A percentile compares a stretch with the other conserved stretches of the same genome.
Conservation (phyloP, 2,888 invertebrate species). For the Parnassius mnemosyne region DNA sequence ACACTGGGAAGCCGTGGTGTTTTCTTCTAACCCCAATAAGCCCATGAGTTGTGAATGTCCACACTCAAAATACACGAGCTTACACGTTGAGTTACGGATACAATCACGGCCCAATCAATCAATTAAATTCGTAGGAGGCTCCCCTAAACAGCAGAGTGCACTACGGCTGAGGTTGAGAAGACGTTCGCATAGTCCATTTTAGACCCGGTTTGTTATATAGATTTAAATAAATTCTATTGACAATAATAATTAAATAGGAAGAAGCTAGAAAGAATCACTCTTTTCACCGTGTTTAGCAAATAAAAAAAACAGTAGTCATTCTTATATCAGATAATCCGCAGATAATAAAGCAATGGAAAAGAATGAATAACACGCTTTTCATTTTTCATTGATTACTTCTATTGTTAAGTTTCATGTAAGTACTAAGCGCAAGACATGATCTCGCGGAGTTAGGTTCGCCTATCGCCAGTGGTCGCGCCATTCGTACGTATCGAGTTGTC, state of each 20-base stretch:
- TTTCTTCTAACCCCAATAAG: no score
- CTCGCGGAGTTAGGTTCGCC: constrained; percentile 15
- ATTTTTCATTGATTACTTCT: constrained; percentile 12
- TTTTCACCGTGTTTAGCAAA: not conserved
- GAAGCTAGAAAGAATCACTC: not conserved
- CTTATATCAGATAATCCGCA: not conserved
- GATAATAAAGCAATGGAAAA: constrained; percentile 5
- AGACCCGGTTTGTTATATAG: not conserved
- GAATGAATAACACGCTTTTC: constrained; percentile 13
- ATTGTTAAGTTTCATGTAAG: constrained; percentile 22
- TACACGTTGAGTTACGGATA: no score
- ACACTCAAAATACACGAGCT: no score
- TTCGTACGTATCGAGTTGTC: constrained; percentile 52
- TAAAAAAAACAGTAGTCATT: not conserved
- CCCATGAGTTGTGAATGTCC: no score
- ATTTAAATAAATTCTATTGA: no score
- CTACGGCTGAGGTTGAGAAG: no score
- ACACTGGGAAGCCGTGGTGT: no score
- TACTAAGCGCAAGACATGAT: constrained; percentile 19
- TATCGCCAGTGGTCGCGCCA: constrained; percentile 36
- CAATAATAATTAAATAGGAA: not conserved
- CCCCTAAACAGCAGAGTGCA: no score
- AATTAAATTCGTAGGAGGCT: no score
- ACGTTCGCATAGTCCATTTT: no score
- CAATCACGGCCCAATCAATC: no score